Percentiles rank a stretch among this genome's conserved stretches.
Evolutionary conservation across 2,797 vertebrate genomes (phyloP).

Genomic region (Protonibea diacanthus): DNA sequence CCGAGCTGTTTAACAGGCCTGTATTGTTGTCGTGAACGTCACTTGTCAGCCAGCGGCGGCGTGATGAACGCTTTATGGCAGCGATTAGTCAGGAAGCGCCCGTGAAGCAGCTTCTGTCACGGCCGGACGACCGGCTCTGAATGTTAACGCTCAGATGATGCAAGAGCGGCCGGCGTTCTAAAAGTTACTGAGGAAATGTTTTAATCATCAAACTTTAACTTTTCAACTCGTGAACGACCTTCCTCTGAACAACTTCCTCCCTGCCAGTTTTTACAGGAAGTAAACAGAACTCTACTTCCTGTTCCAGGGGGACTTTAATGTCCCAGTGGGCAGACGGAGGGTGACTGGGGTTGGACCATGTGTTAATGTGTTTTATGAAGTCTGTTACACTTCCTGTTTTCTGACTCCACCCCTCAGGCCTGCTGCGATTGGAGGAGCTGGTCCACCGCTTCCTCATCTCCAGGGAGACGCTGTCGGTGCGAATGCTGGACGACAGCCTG

Average conservation of each 20-base stretch:
- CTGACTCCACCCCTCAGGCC: conserved; percentile 79
- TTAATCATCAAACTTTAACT: neutral
- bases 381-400: neutral
- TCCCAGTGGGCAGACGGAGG: too few species aligned
- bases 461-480: conserved; percentile 91
- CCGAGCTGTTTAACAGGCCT: conserved; percentile 29
- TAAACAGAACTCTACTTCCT: too few species aligned
- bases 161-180: neutral
- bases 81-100: conserved; percentile 33
- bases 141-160: neutral
- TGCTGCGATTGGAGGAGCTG: conserved; percentile 92
- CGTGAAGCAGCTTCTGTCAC: conserved; percentile 3
- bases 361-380: neutral
- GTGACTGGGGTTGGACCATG: too few species aligned
- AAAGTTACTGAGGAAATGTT: neutral
- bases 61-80: conserved; percentile 46
- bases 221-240: neutral
- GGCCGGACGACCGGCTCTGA: neutral
- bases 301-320: too few species aligned
- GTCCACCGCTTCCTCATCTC: conserved; percentile 94
- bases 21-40: conserved; percentile 11
- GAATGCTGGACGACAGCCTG: conserved; percentile 91
- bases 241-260: neutral
- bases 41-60: conserved; percentile 8
- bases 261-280: too few species aligned